Conservation (phyloP, 2,797 vertebrate species). For the Enteromius paludinosus region DNA sequence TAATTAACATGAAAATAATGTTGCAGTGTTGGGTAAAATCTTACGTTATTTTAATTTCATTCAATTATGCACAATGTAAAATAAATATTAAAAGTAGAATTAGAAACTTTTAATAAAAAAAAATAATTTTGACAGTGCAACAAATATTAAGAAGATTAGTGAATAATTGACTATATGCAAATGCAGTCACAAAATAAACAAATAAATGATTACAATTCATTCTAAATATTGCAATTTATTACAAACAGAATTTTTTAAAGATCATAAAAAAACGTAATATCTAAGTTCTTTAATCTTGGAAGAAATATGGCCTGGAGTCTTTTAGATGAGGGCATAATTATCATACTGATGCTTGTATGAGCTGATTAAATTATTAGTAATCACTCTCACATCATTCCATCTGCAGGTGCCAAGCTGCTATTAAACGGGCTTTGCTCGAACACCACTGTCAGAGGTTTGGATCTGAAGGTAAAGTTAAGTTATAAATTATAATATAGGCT, state of each 20-base stretch:
- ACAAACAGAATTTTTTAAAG: neutral
- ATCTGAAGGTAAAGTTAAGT: slow-evolving; percentile 86
- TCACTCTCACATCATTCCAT: slow-evolving; percentile 14
- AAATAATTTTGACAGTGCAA: neutral
- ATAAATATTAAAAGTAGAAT: no score
- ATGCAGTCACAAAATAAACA: neutral
- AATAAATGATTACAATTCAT: neutral
- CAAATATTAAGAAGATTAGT: neutral
- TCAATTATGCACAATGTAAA: no score
- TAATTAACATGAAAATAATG: no score
- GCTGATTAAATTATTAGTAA: neutral
- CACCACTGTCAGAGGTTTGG: slow-evolving; percentile 81
- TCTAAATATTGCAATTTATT: neutral
- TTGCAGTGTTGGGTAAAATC: no score
- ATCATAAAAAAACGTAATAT: neutral
- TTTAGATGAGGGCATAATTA: neutral
- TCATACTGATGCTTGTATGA: neutral
- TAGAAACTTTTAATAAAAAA: no score
- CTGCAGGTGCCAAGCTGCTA: slow-evolving; percentile 81
- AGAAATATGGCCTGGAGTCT: neutral
- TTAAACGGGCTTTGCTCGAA: slow-evolving; percentile 86
- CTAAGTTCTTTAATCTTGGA: neutral
- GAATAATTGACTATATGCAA: neutral
- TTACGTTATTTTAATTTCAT: no score
- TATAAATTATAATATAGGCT: neutral